Conservation (phyloP, 2,888 invertebrate species). For the Cheilosia pagana region DNA sequence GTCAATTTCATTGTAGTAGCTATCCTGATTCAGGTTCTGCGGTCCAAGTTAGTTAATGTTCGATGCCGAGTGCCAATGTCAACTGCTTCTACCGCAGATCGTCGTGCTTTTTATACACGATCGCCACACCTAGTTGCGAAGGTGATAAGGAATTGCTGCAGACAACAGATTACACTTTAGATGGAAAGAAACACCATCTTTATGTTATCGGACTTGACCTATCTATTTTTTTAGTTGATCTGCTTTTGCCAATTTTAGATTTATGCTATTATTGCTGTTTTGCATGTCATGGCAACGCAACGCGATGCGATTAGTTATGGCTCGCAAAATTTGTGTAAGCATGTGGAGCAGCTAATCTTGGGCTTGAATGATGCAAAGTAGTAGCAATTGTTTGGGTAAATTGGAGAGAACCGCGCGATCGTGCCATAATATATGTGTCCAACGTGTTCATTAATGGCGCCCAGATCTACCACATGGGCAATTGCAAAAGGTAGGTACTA, state of each 20-base stretch:
- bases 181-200: neutral
- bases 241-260: slow-evolving; percentile 40
- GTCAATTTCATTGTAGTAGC: slow-evolving; percentile 79
- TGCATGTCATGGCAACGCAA: too few relatives aligned
- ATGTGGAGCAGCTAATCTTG: neutral
- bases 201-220: slow-evolving; percentile 60
- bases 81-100: slow-evolving; percentile 39
- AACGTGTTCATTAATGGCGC: neutral
- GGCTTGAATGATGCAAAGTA: neutral
- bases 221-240: slow-evolving; percentile 10
- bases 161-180: slow-evolving; percentile 22
- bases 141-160: slow-evolving; percentile 44
- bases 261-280: neutral
- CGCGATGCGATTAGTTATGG: too few relatives aligned
- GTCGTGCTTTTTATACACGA: slow-evolving; percentile 46
- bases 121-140: slow-evolving; percentile 17
- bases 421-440: neutral
- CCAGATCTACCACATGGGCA: too few relatives aligned
- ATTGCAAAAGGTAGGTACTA: too few relatives aligned
- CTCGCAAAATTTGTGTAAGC: too few relatives aligned
- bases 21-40: slow-evolving; percentile 78
- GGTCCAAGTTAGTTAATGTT: slow-evolving; percentile 76
- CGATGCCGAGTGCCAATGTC: slow-evolving; percentile 37
- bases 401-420: too few relatives aligned
- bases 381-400: too few relatives aligned